A percentile compares a stretch with the other conserved stretches of the same genome.
Conservation (phyloP, 2,113 vertebrate species). For the Nyctibius bracteatus region DNA sequence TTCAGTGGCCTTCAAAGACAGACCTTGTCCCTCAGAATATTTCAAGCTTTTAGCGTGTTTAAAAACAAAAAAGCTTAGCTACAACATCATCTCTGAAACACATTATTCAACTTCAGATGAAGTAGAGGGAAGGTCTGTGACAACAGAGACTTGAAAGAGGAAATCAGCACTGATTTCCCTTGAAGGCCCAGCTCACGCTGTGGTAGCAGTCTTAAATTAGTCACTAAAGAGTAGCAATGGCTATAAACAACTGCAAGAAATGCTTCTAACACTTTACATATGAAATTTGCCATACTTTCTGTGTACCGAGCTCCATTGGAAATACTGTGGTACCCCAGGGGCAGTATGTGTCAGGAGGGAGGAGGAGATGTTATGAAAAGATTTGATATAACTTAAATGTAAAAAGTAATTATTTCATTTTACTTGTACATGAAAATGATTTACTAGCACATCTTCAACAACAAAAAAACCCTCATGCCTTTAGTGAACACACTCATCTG, state of each 20-base stretch:
- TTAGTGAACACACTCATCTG: not conserved
- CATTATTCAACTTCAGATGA: accelerated
- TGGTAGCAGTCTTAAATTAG: not conserved
- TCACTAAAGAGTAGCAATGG: not conserved
- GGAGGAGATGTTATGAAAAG: not conserved
- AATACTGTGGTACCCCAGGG: not conserved
- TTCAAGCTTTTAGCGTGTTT: not conserved
- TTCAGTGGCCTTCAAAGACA: not conserved
- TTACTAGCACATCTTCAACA: not conserved
- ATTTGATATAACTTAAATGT: not conserved
- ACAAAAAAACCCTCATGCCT: not conserved
- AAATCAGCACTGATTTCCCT: not conserved
- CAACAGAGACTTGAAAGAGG: not conserved
- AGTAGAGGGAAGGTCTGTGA: not conserved
- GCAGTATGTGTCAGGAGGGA: not conserved
- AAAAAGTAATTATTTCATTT: not conserved
- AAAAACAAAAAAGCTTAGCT: not conserved
- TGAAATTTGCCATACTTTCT: not conserved
- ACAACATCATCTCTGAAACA: not conserved
- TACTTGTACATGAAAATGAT: not conserved
- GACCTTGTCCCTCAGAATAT: not conserved
- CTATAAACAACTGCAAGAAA: not conserved
- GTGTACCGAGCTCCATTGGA: not conserved
- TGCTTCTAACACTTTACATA: not conserved
- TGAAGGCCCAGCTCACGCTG: not conserved